Evolutionary conservation across 2,888 invertebrate species (phyloP), one percentile per base, ranked within the genome.

Genomic region (Chromoteleia sp.): DNA sequence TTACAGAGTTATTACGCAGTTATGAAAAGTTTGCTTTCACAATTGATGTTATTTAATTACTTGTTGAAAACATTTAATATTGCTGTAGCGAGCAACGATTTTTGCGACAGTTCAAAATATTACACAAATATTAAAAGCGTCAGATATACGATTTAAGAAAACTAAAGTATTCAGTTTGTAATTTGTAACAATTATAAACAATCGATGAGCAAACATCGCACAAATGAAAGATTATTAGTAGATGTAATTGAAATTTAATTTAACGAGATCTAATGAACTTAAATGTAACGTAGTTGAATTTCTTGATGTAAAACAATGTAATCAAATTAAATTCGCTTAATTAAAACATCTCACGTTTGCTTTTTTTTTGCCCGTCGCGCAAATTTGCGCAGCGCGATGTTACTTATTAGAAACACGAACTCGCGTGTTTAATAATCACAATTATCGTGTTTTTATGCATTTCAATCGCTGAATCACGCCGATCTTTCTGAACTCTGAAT

Each of bases 361-460:
- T 33, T 17, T 4, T 43, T 63, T 33, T 19, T 43, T 21, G 10
- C 15, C 43, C 29, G 15, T 19, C 21, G 3, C 12, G 8, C 43
- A 17, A 48, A 48, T 48, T 48, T 25, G 25, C 25, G 15, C 50
- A 8, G 63, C 2, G 15, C 65, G n/a, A 17, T 43, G 25, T 30
- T 52, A 50, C 10, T 54, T 30, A 30, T 67, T 5, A 36, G 19
- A 50, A 39, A 54, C 25, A 50, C 25, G 10, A 21, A 2, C 15
- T 39, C 36, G 36, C 36, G 30, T 61, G 41, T 73, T 67, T 75
- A 68, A 68, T 68, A 76, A 76, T 59, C 15, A 50, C 75, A 70
- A 70, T 77, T 68, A 36, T 77, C 76, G 39, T 77, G 59, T 63
- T 77, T 71, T 65, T 71, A 56, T 65, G 77, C 36, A 68, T 61